Evolutionary conservation across 2,113 vertebrate genomes (phyloP).

Genomic region (Alligator mississippiensis): DNA sequence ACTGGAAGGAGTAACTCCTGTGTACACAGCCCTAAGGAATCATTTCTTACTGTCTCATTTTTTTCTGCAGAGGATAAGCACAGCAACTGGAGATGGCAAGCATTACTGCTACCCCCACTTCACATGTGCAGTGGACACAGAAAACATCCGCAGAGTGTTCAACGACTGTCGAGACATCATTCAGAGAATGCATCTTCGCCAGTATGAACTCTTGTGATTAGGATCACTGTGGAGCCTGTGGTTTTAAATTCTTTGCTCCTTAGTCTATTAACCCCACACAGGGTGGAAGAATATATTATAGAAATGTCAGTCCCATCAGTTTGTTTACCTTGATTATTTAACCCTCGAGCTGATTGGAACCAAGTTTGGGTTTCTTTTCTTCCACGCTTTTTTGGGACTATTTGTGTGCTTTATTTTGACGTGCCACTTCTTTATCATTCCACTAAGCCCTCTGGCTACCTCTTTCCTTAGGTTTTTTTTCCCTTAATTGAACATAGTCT

Average conservation of each 20-base stretch:
- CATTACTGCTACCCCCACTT: constrained; percentile 99
- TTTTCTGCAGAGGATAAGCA: constrained; percentile 92
- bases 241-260: constrained; percentile 80
- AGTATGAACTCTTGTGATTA: constrained; percentile 99
- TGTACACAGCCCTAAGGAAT: fast-evolving
- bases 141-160: constrained; percentile 98
- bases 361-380: constrained; percentile 53
- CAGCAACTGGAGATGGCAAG: constrained; percentile 93
- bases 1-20: fast-evolving
- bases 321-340: constrained; percentile 77
- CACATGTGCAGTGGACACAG: constrained; percentile 97
- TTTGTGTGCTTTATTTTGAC: constrained; percentile 73
- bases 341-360: constrained; percentile 70
- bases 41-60: fast-evolving
- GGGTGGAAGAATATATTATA: constrained; percentile 86
- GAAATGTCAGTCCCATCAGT: constrained; percentile 87
- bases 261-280: constrained; percentile 73
- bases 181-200: constrained; percentile 98
- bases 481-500: constrained; percentile 71
- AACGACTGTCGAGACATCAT: constrained; percentile 99
- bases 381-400: constrained; percentile 60
- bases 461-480: constrained; percentile 62
- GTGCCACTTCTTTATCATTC: constrained; percentile 83
- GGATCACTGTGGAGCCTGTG: constrained; percentile 80
- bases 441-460: constrained; percentile 93